Conservation (phyloP, 2,888 invertebrate genomes). For the Rhingia campestris region DNA sequence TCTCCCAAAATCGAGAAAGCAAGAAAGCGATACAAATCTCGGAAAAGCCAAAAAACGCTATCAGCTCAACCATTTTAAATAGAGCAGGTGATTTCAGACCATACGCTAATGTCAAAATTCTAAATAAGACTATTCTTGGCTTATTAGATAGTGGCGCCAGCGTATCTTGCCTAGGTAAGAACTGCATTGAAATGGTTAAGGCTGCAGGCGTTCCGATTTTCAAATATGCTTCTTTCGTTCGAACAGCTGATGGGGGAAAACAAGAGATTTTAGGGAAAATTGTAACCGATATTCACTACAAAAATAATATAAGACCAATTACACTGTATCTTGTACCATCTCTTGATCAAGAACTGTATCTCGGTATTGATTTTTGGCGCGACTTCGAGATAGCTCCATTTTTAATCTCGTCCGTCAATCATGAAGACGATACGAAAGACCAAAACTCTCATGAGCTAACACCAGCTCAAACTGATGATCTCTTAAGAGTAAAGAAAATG, state of each 20-base stretch:
- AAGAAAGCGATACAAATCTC: not conserved
- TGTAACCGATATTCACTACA: not conserved
- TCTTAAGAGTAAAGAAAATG: not conserved
- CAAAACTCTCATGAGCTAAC: not conserved
- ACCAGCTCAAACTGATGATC: not conserved
- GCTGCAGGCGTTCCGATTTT: not conserved
- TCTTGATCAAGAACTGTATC: not conserved
- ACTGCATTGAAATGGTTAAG: not conserved
- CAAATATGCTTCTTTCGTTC: not conserved
- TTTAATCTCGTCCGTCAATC: not conserved
- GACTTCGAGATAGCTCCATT: no score
- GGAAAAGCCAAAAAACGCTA: not conserved
- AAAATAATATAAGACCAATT: not conserved
- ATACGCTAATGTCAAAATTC: not conserved
- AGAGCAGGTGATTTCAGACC: not conserved
- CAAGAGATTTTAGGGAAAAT: not conserved
- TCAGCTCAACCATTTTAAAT: not conserved
- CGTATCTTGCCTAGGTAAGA: not conserved
- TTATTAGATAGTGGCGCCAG: conserved; percentile 1
- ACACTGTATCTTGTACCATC: not conserved
- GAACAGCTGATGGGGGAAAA: not conserved
- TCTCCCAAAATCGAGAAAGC: not conserved
- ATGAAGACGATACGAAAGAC: not conserved
- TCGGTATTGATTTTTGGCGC: conserved; percentile 5
- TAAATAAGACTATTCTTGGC: not conserved